Percentiles rank a stretch among this genome's conserved stretches.
These are phyloP conservation scores for Cotesia vestalis DNA, from an alignment of 1,140 invertebrate genomes.

Conservation along the genomic window DNA sequence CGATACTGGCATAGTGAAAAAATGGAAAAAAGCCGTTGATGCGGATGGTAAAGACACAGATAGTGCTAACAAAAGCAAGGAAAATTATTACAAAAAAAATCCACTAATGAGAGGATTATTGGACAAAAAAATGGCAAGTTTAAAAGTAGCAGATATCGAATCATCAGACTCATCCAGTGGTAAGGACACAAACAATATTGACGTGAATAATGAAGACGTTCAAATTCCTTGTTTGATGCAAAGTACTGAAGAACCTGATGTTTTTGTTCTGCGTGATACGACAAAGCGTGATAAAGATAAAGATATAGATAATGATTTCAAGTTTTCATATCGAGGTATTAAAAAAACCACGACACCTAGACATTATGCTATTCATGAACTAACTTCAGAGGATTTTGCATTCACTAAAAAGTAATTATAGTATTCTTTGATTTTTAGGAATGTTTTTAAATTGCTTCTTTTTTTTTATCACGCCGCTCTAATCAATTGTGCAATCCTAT, in stretches of 20 bases:
- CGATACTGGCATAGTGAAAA: too few relatives aligned
- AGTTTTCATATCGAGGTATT: neutral
- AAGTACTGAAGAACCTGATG: slow-evolving; percentile 1
- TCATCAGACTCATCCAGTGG: neutral
- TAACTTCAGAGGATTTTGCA: neutral
- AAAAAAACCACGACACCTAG: slow-evolving; percentile 1
- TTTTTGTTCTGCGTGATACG: slow-evolving; percentile 3
- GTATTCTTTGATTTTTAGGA: too few relatives aligned
- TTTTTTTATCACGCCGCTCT: too few relatives aligned
- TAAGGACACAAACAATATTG: neutral
- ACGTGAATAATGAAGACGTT: neutral
- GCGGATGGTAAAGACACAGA: too few relatives aligned
- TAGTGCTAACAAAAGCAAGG: too few relatives aligned
- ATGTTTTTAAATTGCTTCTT: too few relatives aligned
- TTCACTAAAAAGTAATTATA: neutral
- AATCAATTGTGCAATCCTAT: too few relatives aligned
- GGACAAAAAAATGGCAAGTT: neutral
- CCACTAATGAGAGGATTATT: neutral
- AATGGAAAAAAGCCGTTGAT: too few relatives aligned
- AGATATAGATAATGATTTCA: neutral
- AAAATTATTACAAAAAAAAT: neutral
- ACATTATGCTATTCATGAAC: neutral
- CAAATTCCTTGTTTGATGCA: neutral
- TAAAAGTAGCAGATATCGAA: neutral
- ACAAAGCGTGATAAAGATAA: neutral